Evolutionary conservation across 2,888 invertebrate species (phyloP), one percentile per base, ranked within the genome.

Genomic region (Drosophila conformis): DNA sequence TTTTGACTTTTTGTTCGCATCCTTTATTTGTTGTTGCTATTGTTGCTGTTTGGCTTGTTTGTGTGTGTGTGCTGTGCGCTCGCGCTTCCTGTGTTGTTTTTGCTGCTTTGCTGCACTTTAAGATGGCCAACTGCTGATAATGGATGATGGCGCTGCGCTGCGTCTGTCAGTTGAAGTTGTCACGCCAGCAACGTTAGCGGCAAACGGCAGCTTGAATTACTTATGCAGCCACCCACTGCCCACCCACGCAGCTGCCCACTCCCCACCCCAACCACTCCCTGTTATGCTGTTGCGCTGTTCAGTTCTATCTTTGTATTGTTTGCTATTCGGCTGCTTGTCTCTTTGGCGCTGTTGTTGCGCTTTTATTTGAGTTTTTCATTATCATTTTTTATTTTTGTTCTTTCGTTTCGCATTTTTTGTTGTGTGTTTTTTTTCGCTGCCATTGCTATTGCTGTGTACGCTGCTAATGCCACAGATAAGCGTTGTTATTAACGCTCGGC

Each of bases 81-180:
- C 52, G 51, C 42, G 56, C 65, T 70, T 69, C 63, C 64, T 75
- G 69, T 42, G 69, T 72, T 75, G 70, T 68, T 80, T 66, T 76
- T 78, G 73, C 66, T 74, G 61, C 73, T 66, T 63, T 73, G 71
- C 76, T 84, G 87, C 90, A 81, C 82, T 83, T 82, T 88, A 89
- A 87, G 90, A 90, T 89, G 90, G 80, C 90, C 80, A 88, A 85
- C 85, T 88, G 90, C 85, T 90, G 90, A 89, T 89, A 89, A 89
- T 90, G 90, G 89, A 90, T 88, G 89, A 89, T 88, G 89, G 78
- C 84, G 77, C 78, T 80, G 81, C 78, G 69, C 78, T 68, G 82
- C 73, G 79, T 73, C 89, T 90, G 89, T 90, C 90, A 88, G 89
- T 88, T 85, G 80, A 82, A 86, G 83, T 82, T 88, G 88, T 90